These are phyloP conservation scores for Rhopalosiphum nymphaeae DNA, from an alignment of 2,888 invertebrate species.

Conservation along the genomic window DNA sequence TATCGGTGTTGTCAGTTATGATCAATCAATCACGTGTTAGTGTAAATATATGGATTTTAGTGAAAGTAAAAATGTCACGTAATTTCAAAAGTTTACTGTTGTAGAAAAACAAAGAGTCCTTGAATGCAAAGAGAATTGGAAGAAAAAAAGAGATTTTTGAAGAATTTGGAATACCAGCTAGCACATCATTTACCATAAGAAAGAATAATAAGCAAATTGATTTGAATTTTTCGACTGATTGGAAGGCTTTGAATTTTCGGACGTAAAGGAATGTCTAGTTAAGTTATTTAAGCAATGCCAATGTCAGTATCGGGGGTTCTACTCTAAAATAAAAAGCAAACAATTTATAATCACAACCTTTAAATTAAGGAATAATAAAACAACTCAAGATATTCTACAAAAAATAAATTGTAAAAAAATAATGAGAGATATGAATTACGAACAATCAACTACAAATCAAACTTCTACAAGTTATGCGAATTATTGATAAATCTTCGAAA, in stretches of 20 bases:
- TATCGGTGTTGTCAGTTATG: not conserved
- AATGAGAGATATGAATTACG: too few species aligned
- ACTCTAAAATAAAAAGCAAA: slow-evolving; percentile 65
- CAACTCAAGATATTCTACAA: too few species aligned
- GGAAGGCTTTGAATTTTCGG: slow-evolving; percentile 54
- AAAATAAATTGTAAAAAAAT: too few species aligned
- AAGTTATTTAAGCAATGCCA: slow-evolving; percentile 56
- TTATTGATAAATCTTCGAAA: too few species aligned
- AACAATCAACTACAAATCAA: too few species aligned
- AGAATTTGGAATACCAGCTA: not conserved
- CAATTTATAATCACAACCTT: slow-evolving; percentile 27
- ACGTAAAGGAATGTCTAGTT: slow-evolving; percentile 65
- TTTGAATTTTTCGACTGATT: not conserved
- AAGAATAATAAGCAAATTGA: not conserved
- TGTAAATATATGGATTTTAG: not conserved
- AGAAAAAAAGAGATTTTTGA: not conserved
- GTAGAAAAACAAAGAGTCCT: slow-evolving; percentile 15
- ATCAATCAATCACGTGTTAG: not conserved
- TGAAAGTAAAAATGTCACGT: not conserved
- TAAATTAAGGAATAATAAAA: too few species aligned
- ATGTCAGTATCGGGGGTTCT: slow-evolving; percentile 57
- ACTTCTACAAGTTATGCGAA: too few species aligned
- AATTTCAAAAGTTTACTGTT: slow-evolving; percentile 4
- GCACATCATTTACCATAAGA: not conserved
- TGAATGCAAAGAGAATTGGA: not conserved